A percentile compares a stretch with the other conserved stretches of the same genome.
Evolutionary conservation across 2,113 vertebrate species (phyloP).

Genomic region (Eclectus roratus): DNA sequence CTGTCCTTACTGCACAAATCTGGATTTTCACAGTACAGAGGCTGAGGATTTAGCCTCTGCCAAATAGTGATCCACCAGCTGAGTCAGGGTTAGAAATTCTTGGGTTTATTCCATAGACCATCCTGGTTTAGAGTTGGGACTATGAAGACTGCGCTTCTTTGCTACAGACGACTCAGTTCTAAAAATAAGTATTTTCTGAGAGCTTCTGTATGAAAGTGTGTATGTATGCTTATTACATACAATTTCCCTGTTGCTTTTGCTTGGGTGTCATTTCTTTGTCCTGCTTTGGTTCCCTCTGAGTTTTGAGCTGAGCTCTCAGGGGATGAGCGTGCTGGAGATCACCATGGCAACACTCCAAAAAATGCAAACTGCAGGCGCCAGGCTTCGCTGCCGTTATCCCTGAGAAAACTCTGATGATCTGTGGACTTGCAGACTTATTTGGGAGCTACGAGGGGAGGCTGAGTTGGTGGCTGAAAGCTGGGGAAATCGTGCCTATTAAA

Average conservation of each 20-base stretch:
- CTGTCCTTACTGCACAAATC: background rate
- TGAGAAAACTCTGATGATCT: slow-evolving; percentile 45
- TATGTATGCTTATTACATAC: background rate
- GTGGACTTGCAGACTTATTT: slow-evolving; percentile 18
- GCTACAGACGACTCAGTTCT: background rate
- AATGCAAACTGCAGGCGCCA: slow-evolving; percentile 16
- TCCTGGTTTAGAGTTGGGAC: background rate
- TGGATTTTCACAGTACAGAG: background rate
- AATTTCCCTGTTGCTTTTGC: slow-evolving; percentile 33
- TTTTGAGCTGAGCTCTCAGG: slow-evolving; percentile 66
- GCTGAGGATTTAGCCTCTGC: background rate
- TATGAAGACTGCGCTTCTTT: background rate
- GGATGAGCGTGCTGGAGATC: slow-evolving; percentile 51
- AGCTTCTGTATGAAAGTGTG: background rate
- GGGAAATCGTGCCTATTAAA: background rate
- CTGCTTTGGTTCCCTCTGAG: slow-evolving; percentile 59
- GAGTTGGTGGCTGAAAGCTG: background rate
- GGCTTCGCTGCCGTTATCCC: slow-evolving; percentile 31
- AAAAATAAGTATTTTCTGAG: background rate
- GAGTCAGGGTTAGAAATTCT: background rate
- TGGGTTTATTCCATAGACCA: background rate
- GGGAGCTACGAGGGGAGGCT: background rate
- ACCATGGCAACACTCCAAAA: slow-evolving; percentile 68
- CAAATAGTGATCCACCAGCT: background rate
- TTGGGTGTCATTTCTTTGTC: slow-evolving; percentile 64